These are phyloP conservation scores for Yoshiicerus persimilis DNA, from an alignment of 1,140 invertebrate species.

Conservation along the genomic window DNA sequence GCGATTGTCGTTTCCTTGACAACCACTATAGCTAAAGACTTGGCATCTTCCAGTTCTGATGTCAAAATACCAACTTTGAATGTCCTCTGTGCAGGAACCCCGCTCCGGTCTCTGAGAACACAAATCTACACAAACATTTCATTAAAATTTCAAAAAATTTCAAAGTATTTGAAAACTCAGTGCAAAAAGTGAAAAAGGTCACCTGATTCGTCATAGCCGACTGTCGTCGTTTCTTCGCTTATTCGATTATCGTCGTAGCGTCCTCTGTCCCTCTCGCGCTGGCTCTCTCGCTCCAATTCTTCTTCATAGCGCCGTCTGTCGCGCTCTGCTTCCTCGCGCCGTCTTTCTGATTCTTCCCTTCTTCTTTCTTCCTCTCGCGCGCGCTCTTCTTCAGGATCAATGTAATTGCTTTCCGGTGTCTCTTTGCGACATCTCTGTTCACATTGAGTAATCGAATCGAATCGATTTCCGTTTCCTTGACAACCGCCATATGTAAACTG, in stretches of 20 bases:
- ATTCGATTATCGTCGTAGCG: conserved; percentile 62
- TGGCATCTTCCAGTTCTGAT: conserved; percentile 68
- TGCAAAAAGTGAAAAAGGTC: neutral
- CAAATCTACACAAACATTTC: neutral
- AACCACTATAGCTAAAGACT: conserved; percentile 76
- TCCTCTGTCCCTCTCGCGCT: conserved; percentile 69
- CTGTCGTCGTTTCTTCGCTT: conserved; percentile 1
- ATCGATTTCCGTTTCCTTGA: conserved; percentile 69
- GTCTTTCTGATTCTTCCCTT: neutral
- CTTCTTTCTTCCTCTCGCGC: neutral
- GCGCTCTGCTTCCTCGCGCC: neutral
- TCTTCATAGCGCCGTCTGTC: neutral
- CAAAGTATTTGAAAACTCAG: neutral
- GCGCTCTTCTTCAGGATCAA: neutral
- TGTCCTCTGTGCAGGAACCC: conserved; percentile 69
- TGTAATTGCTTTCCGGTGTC: neutral
- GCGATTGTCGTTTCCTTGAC: conserved; percentile 74
- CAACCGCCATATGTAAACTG: conserved; percentile 68
- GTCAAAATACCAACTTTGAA: conserved; percentile 80
- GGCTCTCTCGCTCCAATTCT: too few species aligned
- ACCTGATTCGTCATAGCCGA: neutral
- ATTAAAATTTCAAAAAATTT: neutral
- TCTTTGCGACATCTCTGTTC: conserved; percentile 44
- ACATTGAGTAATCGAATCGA: conserved; percentile 37
- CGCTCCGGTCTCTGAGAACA: conserved; percentile 76